Percentiles rank a stretch among this genome's conserved stretches.
Evolutionary conservation across 2,113 vertebrate genomes (phyloP).

Genomic region (Sinosuthora webbiana): DNA sequence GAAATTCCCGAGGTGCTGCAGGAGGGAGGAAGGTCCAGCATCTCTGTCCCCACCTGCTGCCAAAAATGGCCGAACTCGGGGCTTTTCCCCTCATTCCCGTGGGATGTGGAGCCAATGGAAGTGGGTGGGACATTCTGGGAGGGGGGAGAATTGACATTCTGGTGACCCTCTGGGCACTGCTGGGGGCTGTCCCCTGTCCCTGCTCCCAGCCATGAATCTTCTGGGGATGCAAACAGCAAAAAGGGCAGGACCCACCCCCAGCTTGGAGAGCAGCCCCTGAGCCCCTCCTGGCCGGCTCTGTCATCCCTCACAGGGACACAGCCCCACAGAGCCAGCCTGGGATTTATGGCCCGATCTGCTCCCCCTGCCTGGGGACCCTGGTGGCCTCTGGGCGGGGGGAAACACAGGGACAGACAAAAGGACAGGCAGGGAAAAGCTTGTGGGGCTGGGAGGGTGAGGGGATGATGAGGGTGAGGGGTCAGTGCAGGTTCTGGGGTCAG

Average conservation of each 20-base stretch:
- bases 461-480: neutral
- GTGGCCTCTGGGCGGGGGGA: neutral
- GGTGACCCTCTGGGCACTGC: neutral
- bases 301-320: neutral
- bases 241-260: neutral
- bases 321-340: neutral
- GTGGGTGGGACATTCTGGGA: too few relatives aligned
- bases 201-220: constrained; percentile 63
- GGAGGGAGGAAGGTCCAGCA: neutral
- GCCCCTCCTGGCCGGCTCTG: neutral
- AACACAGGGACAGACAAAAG: neutral
- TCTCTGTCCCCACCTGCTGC: fast-evolving
- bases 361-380: neutral
- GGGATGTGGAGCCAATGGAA: neutral
- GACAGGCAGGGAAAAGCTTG: neutral
- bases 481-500: neutral
- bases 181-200: constrained; percentile 46
- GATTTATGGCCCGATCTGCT: neutral
- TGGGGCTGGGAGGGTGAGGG: neutral
- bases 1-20: neutral
- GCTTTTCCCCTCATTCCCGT: neutral
- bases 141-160: too few relatives aligned
- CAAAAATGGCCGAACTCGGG: neutral
- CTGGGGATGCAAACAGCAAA: constrained; percentile 25
- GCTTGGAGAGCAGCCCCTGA: neutral